Evolutionary conservation across 2,888 invertebrate species (phyloP).

Genomic region (Diarsia rubi): DNA sequence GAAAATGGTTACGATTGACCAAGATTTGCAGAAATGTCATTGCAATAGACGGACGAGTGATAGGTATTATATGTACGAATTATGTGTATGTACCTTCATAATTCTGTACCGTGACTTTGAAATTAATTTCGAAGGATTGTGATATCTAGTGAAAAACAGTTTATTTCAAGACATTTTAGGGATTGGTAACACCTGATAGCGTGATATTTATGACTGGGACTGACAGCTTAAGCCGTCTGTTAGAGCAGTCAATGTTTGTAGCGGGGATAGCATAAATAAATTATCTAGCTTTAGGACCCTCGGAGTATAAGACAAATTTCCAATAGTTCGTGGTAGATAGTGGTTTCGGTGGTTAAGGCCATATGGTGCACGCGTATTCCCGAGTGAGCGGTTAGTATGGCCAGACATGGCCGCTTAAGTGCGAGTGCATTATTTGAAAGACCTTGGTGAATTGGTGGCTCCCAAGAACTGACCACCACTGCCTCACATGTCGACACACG

Average conservation of each 20-base stretch:
- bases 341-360: not conserved
- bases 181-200: slow-evolving; percentile 44
- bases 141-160: slow-evolving; percentile 59
- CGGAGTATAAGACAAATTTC: slow-evolving; percentile 1
- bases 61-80: slow-evolving; percentile 51
- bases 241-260: slow-evolving; percentile 22
- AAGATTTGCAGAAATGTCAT: slow-evolving; percentile 69
- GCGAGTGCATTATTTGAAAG: not conserved
- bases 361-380: slow-evolving; percentile 12
- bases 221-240: slow-evolving; percentile 28
- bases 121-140: slow-evolving; percentile 60
- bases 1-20: slow-evolving; percentile 66
- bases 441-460: not conserved
- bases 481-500: not conserved
- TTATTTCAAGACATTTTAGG: slow-evolving; percentile 53
- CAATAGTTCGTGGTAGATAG: not conserved
- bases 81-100: slow-evolving; percentile 52
- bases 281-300: slow-evolving; percentile 18
- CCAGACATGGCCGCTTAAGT: slow-evolving; percentile 28
- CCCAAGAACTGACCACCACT: slow-evolving; percentile 1
- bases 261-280: slow-evolving; percentile 30
- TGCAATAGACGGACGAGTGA: slow-evolving; percentile 60
- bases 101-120: slow-evolving; percentile 54
- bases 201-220: slow-evolving; percentile 45
- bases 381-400: slow-evolving; percentile 35